Evolutionary conservation across 2,797 vertebrate species (phyloP).

Genomic region (Artibeus jamaicensis): DNA sequence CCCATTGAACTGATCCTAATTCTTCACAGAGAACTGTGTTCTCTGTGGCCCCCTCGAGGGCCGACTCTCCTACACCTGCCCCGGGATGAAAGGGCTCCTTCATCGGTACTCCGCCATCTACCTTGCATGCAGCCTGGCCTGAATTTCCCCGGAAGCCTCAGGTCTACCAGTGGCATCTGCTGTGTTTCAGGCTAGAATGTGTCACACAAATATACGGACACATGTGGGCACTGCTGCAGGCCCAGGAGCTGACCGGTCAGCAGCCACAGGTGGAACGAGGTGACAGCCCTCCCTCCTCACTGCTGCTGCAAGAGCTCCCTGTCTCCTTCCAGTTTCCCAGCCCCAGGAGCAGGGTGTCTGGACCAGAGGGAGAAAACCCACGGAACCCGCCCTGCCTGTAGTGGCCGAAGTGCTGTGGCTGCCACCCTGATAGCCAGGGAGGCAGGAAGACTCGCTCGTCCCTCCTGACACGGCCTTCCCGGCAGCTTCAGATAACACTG

Average conservation of each 20-base stretch:
- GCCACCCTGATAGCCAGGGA: background rate
- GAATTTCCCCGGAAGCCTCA: background rate
- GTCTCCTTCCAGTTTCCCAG: background rate
- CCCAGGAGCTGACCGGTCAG: background rate
- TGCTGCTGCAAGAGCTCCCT: background rate
- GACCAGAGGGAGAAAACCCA: background rate
- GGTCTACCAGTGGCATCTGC: background rate
- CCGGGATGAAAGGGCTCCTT: background rate
- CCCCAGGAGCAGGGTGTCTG: fast-evolving
- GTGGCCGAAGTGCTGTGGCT: background rate
- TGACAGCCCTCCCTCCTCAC: background rate
- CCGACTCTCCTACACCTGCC: background rate
- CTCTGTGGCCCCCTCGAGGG: background rate
- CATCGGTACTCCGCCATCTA: background rate
- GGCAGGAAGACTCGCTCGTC: background rate
- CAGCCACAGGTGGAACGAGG: no score
- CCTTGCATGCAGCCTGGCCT: background rate
- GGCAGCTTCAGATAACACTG: background rate
- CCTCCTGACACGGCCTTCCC: background rate
- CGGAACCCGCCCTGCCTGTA: background rate
- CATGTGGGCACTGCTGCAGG: background rate
- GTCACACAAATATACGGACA: background rate
- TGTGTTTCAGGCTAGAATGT: background rate
- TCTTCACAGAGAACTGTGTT: background rate
- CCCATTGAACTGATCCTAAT: background rate